Base-by-base conservation (phyloP, 2,888 invertebrate species). In the Lycocerus yunnanus region DNA sequence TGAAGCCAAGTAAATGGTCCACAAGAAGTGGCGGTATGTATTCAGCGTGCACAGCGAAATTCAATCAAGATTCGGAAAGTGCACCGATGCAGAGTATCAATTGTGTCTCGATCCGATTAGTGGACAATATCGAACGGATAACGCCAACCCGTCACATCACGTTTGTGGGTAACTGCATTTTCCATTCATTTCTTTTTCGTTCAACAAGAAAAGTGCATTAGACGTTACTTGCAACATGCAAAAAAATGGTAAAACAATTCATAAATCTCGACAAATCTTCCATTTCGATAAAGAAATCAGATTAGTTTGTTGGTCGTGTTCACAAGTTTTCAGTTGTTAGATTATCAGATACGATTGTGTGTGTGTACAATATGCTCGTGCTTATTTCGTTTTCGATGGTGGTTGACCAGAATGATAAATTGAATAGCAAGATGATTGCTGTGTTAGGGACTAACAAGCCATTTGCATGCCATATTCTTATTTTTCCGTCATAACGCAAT, bases 381-480 rank as follows among this genome's bases (percentile, higher is more conserved):
- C 43, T 43, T 43, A 13, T 43, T 43, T 43, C 43, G 43, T 43
- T 78, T 77, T 77, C 66, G 61, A 61, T 68, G 66, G 73, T 79
- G 76, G 68, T 73, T 71, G 66, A 70, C 68, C 74, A 66, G 69
- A 75, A 80, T 80, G 80, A 80, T 78, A 80, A 80, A 80, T 80
- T 77, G 78, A 79, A 79, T 79, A 77, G 74, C 76, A 71, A 76
- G 73, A 75, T 75, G 74, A 79, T 70, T 70, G 76, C 71, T 72
- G 76, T 72, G 76, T 80, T 74, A 74, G 13, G 61, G 10, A 18
- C 78, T 77, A 79, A 79, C 78, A 79, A 80, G 75, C 77, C 79
- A 80, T 80, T 80, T 80, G 78, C 79, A 80, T 80, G 76, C 75
- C 75, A 79, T 78, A 78, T 80, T 80, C 43, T 43, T 43, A 43